Conservation (phyloP, 2,888 invertebrate genomes). For the Idaea biselata region DNA sequence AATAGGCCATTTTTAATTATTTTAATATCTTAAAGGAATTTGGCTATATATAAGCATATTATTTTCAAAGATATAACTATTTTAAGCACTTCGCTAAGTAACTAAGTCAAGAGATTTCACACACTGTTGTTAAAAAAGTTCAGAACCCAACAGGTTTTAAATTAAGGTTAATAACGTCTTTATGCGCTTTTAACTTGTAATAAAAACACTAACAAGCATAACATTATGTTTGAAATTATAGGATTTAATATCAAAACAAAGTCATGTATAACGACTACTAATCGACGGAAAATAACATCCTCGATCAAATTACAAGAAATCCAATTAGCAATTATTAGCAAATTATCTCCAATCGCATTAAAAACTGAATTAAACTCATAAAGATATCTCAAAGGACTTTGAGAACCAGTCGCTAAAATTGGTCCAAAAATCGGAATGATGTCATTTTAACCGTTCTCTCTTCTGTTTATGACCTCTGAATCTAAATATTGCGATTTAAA, state of each 20-base stretch:
- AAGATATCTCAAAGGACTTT: neutral
- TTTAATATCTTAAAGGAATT: no score
- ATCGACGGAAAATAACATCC: neutral
- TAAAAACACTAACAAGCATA: neutral
- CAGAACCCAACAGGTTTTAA: neutral
- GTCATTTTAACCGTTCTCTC: conserved; percentile 3
- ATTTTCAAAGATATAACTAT: no score
- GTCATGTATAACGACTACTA: neutral
- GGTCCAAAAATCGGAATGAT: conserved; percentile 8
- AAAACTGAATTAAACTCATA: conserved; percentile 5
- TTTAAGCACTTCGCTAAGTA: neutral
- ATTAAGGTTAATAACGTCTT: neutral
- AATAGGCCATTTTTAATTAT: no score
- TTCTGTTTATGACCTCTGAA: neutral
- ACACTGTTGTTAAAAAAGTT: neutral
- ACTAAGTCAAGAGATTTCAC: neutral
- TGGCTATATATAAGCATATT: no score
- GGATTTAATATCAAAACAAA: neutral
- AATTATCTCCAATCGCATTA: neutral
- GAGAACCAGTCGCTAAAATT: conserved; percentile 7
- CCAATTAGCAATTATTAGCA: neutral
- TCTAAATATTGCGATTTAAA: neutral
- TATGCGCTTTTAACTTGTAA: neutral
- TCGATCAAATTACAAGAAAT: neutral
- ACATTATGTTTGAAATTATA: neutral